Base-by-base conservation (phyloP, 2,888 invertebrate species). In the Cactoblastis cactorum region DNA sequence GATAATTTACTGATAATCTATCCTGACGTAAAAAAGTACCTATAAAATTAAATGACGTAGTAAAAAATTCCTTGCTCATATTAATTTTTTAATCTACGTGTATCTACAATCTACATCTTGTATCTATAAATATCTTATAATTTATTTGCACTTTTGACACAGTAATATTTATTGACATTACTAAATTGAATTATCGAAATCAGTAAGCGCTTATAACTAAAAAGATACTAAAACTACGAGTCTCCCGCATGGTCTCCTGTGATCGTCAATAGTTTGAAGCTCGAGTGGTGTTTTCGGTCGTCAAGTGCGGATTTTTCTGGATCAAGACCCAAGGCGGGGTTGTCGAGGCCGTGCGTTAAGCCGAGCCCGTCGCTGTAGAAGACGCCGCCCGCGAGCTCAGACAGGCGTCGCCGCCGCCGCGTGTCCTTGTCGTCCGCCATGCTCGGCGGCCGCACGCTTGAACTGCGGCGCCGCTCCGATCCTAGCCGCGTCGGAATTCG, bases 351-450 rank as follows among this genome's bases (percentile, higher is more conserved):
- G 33, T 69, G 67, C 2, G 77, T 66, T 51, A 80, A 73, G 1
- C 74, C 65, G 4, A 70, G 64, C 4, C 68, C 63, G 56, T 87
- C 87, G 66, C 86, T 87, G 74, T 90, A 90, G 75, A 89, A 90
- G 34, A 88, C 83, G 4, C 90, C 90, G 22, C 90, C 90, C 1
- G 90, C 89, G 59, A 89, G 63, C 58, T 89, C 87, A 5, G 90
- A 90, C 14, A 90, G 78, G 6, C 89, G 73, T 1, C 90, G 80
- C 22, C 88, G 74, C 3, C 90, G 78, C 17, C 86, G 72, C 51
- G 81, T 82, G 67, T 90, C 90, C 64, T 86, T 90, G 67, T 85
- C 83, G 62, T 89, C 80, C 9, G 77, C 61, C 38, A 83, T 54
- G 60, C 81, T 73, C 19, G 87, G 83, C 11, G 89, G 85, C 1